Base-by-base conservation (phyloP, 1,140 invertebrate species). In the Plectus sambesii region DNA sequence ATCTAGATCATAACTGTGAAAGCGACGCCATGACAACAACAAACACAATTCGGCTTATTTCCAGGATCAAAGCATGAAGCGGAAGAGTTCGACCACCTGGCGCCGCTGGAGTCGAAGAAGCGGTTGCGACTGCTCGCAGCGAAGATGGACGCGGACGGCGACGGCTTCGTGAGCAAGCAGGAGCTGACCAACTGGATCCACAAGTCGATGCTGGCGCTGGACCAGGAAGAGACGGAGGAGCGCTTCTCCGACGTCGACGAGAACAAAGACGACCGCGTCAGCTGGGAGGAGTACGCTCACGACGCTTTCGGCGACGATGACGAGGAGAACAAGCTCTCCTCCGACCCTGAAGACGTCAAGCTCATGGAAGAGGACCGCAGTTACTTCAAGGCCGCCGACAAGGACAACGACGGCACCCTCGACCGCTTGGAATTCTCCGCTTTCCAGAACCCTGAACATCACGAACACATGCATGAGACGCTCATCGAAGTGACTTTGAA, bases 371-470 rank as follows among this genome's bases (percentile, higher is more conserved):
- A 89, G 66, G 90, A 97, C 69, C 82, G 83, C 65, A 75, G 78
- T 39, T 81, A 89, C 69, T 97, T 92, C 72, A 69, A 79, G 43
- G 79, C 80, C 5, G 89, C 90, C 2, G 92, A 97, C 75, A 59
- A 73, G 19, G 80, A 96, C 69, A 77, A 80, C 36, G 86, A 97
- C 73, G 82, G 81, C 2, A 69, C 74, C 38, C 75, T 98, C 24
- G 76, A 82, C 60, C 61, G 76, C 22, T 72, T 80, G 19, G 92
- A 98, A 73, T 94, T 86, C 73, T 73, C 83, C 59, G 78, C 82
- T 5, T 96, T 94, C 68, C 81, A 83, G 30, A 87, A 89, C 74
- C 90, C 92, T 0, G 88, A 94, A 72, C 88, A 97, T 69, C 82
- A 85, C 71, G 79, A 81, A 30, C 77, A 80, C 60, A 96, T 96